Percentiles rank a stretch among this genome's conserved stretches.
Evolutionary conservation across 2,797 vertebrate species (phyloP).

Genomic region (Sebastes diploproa): DNA sequence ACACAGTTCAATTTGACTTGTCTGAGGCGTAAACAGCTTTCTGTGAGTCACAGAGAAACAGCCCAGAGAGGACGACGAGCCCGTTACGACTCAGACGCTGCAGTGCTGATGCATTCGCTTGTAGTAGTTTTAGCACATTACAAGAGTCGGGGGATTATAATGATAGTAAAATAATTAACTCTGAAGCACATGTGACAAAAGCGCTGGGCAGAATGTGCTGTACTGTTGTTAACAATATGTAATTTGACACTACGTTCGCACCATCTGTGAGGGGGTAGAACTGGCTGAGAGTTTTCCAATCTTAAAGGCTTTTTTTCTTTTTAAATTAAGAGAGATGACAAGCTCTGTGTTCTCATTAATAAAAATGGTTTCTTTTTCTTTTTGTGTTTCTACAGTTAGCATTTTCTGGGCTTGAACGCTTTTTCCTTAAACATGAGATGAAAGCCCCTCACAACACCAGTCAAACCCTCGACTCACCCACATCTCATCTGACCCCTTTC

Average conservation of each 20-base stretch:
- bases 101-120: constrained; percentile 2
- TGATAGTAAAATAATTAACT: constrained; percentile 50
- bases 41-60: constrained; percentile 29
- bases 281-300: neutral
- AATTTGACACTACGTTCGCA: constrained; percentile 28
- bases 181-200: constrained; percentile 43
- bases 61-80: constrained; percentile 10
- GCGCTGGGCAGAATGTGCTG: constrained; percentile 3
- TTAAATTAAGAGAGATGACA: neutral
- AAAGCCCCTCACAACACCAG: constrained; percentile 46
- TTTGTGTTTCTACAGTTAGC: neutral
- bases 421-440: constrained; percentile 43
- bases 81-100: neutral
- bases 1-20: constrained; percentile 51
- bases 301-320: neutral
- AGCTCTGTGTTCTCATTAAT: neutral
- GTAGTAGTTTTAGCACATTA: constrained; percentile 45
- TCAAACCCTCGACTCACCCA: constrained; percentile 56
- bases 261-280: constrained; percentile 18
- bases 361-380: neutral
- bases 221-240: constrained; percentile 8
- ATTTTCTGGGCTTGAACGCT: neutral
- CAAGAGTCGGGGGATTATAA: constrained; percentile 38
- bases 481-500: constrained; percentile 61
- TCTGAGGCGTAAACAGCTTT: constrained; percentile 53